Evolutionary conservation across 1,140 invertebrate species (phyloP).

Genomic region (Drosophila persimilis): DNA sequence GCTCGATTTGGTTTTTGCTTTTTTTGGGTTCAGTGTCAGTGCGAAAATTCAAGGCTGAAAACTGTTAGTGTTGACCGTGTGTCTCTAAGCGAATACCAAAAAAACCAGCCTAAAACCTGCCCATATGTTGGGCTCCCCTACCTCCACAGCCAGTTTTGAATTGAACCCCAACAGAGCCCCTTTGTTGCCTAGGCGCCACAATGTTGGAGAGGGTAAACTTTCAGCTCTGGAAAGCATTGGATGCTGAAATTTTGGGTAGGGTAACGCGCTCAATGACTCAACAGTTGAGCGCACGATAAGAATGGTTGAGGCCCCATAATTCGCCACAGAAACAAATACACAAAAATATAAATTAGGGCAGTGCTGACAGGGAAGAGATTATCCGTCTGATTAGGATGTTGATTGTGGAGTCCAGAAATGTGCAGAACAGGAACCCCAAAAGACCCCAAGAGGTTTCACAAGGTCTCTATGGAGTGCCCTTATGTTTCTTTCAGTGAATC

Average conservation of each 20-base stretch:
- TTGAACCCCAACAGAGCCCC: conserved; percentile 8
- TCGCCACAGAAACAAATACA: conserved; percentile 1
- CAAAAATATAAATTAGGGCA: conserved; percentile 42
- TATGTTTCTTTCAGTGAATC: too few relatives aligned
- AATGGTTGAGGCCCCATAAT: conserved; percentile 11
- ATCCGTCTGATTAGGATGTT: conserved; percentile 16
- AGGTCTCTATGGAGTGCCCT: too few relatives aligned
- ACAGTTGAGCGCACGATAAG: conserved; percentile 67
- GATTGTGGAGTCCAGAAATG: neutral
- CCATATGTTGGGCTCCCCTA: conserved; percentile 50
- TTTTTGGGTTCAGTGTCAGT: conserved; percentile 68
- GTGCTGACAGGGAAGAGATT: conserved; percentile 3
- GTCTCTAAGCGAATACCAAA: conserved; percentile 29
- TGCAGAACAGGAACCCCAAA: too few relatives aligned
- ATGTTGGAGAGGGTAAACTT: conserved; percentile 1
- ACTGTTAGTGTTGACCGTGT: conserved; percentile 58
- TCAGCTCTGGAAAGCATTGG: too few relatives aligned
- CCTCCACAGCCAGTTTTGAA: conserved; percentile 36
- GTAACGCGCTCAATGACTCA: conserved; percentile 43
- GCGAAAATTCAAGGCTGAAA: conserved; percentile 72
- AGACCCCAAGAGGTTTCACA: too few relatives aligned
- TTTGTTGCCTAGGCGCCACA: conserved; percentile 45
- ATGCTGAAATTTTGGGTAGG: conserved; percentile 7
- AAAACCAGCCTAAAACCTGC: conserved; percentile 29
- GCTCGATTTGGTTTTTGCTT: conserved; percentile 20